These are phyloP conservation scores for Cygnus olor DNA, from an alignment of 2,797 vertebrate genomes.

Conservation along the genomic window DNA sequence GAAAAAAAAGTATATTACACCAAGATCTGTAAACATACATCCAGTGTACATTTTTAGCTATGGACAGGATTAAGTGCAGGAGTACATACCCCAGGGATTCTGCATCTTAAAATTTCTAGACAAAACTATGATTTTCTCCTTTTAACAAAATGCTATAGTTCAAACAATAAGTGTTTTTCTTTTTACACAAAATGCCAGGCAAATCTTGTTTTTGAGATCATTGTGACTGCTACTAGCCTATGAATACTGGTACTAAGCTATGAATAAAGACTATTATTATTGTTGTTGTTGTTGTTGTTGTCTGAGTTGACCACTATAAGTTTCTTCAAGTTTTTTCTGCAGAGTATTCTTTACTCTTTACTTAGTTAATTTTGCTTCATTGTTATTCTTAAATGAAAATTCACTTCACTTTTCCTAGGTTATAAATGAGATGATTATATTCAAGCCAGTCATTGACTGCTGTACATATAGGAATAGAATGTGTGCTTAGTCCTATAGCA, in stretches of 20 bases:
- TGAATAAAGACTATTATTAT: not conserved
- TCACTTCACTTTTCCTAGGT: not conserved
- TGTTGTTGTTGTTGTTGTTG: not conserved
- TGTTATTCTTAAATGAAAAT: not conserved
- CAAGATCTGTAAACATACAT: not conserved
- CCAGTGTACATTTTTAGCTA: not conserved
- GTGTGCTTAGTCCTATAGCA: not conserved
- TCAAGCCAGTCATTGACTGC: not conserved
- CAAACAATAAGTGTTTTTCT: not conserved
- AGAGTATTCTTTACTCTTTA: not conserved
- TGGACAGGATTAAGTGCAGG: rapidly evolving
- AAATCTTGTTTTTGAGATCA: not conserved
- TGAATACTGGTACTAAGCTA: not conserved
- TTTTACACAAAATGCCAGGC: not conserved
- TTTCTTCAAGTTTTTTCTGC: not conserved
- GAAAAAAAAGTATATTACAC: not conserved
- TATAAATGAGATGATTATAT: not conserved
- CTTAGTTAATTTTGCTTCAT: not conserved
- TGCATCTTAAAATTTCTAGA: not conserved
- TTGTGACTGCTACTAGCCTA: not conserved
- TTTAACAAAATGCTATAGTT: not conserved
- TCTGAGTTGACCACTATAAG: not conserved
- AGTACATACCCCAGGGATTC: not conserved
- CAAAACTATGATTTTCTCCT: not conserved
- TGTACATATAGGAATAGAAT: not conserved